Evolutionary conservation across 2,113 vertebrate genomes (phyloP), one percentile per base, ranked within the genome.

Genomic region (Ptilorrhoa leucosticta): DNA sequence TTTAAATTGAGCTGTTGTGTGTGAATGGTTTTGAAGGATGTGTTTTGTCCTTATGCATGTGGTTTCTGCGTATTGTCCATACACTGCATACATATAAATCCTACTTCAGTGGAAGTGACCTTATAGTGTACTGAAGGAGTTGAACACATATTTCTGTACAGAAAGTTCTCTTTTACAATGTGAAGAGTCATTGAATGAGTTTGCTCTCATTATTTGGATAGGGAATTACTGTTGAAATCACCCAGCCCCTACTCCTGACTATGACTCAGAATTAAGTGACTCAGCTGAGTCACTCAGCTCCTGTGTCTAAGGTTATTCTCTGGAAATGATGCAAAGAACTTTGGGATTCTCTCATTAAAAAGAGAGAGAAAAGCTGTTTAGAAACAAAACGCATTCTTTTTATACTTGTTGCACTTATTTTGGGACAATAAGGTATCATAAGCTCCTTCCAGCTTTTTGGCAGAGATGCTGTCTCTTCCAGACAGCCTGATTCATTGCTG

Each of bases 181-280:
- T 61, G 65, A 92, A 80, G 24, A 77, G 48, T 76, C 73, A 87
- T 9, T 35, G 40, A 75, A 17, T 40, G 79, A 73, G 48, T 37
- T 77, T 84, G 37, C 24, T 82, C 5, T 84, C 8, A 15, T 58
- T 11, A 1, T 91, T 85, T 79, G 75, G 58, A 42, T 77, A 85
- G 50, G 37, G 45, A 93, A 69, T 94, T 63, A 35, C 22, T 50
- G 75, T 57, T 87, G 47, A 35, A 24, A 40, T 82, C 44, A 72
- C 42, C 18, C 11, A 7, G 51, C 66, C 70, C 76, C 89, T 87
- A 37, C 61, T 91, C 71, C 75, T 88, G 75, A 42, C 68, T 83
- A 15, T 96, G 87, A 93, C 71, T 95, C 84, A 93, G 23, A 83
- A 37, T 75, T 63, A 63, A 95, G 44, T 88, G 79, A 89, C 82